Evolutionary conservation across 2,797 vertebrate species (phyloP).

Genomic region (Hemitrygon akajei): DNA sequence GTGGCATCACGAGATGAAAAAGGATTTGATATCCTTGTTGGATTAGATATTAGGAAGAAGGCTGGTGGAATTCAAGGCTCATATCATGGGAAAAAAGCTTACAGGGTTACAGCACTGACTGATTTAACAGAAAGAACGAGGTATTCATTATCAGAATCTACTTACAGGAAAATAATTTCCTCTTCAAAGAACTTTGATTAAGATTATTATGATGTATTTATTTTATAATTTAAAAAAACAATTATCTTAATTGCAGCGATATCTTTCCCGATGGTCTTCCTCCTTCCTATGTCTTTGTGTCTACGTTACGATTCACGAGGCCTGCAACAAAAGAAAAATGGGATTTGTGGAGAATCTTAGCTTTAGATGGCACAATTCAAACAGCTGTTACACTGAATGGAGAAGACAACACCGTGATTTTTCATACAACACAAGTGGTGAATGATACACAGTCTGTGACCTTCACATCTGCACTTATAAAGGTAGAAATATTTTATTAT

Average conservation of each 20-base stretch:
- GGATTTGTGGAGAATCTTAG: constrained; percentile 92
- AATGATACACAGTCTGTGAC: constrained; percentile 75
- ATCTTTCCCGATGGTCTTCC: constrained; percentile 94
- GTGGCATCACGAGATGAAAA: constrained; percentile 86
- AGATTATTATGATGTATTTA: neutral
- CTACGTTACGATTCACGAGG: constrained; percentile 86
- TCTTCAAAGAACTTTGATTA: neutral
- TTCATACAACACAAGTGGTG: constrained; percentile 77
- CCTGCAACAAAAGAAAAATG: constrained; percentile 73
- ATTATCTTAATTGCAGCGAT: constrained; percentile 57
- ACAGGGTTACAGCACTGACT: constrained; percentile 73
- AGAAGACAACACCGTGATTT: constrained; percentile 67
- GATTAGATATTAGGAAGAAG: constrained; percentile 86
- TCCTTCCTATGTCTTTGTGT: constrained; percentile 92
- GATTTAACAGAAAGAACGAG: constrained; percentile 85
- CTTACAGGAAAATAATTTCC: neutral
- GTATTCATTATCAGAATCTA: constrained; percentile 50
- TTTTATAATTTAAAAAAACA: neutral
- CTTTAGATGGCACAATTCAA: constrained; percentile 73
- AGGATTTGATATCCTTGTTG: constrained; percentile 87
- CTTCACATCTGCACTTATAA: constrained; percentile 67
- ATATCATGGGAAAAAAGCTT: constrained; percentile 75
- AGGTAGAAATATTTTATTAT: constrained; percentile 57
- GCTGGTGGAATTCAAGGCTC: constrained; percentile 78
- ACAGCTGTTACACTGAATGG: constrained; percentile 89